phyloP scores from a whole-genome alignment of 1,140 invertebrate species.

The Oedothorax gibbosus region DNA sequence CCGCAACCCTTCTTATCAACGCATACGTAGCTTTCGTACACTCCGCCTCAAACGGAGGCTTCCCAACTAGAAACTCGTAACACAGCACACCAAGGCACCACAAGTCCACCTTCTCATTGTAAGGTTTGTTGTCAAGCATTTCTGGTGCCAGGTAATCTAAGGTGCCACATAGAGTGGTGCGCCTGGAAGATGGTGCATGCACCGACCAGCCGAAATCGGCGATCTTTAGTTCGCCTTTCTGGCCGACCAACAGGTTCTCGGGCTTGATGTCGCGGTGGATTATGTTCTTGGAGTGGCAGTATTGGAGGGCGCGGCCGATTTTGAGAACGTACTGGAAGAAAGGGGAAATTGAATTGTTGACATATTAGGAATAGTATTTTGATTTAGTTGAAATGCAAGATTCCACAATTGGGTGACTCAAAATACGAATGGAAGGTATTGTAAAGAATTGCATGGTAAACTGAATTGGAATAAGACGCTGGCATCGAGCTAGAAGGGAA shows the following conservation, averaged over 20 bases:
- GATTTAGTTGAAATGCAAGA: too few relatives aligned
- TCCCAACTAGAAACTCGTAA: conserved; percentile 94
- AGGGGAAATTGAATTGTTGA: neutral
- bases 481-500: too few relatives aligned
- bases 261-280: conserved; percentile 72
- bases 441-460: too few relatives aligned
- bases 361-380: too few relatives aligned
- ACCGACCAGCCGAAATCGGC: conserved; percentile 73
- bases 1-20: conserved; percentile 80
- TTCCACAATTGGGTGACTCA: too few relatives aligned
- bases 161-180: conserved; percentile 92
- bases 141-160: conserved; percentile 94
- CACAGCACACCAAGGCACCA: conserved; percentile 94
- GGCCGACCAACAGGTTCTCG: conserved; percentile 67
- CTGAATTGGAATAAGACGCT: too few relatives aligned
- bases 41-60: conserved; percentile 92
- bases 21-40: conserved; percentile 81
- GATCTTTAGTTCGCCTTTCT: conserved; percentile 69
- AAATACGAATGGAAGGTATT: too few relatives aligned
- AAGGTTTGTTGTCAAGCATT: conserved; percentile 83
- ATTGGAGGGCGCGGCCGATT: conserved; percentile 73
- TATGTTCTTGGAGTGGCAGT: conserved; percentile 74
- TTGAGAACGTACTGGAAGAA: conserved; percentile 69
- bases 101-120: conserved; percentile 83
- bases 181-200: conserved; percentile 69